Evolutionary conservation across 1,140 invertebrate species (phyloP).

Genomic region (Pogonomyrmex californicus): DNA sequence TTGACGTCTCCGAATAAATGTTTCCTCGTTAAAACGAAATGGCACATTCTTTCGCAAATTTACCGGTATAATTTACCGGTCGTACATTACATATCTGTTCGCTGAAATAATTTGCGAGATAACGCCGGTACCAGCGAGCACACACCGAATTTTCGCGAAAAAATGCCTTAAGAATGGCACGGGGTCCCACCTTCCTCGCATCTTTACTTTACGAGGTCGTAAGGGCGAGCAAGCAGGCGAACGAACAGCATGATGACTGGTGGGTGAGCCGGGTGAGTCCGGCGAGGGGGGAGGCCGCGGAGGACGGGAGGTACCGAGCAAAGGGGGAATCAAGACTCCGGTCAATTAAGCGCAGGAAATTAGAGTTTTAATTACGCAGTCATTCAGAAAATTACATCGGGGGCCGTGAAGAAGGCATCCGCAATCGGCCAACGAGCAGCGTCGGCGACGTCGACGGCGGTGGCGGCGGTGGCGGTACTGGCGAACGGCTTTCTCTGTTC

Average conservation of each 20-base stretch:
- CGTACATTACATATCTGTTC: not conserved
- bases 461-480: not conserved
- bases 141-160: not conserved
- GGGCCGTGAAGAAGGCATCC: constrained; percentile 79
- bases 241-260: constrained; percentile 57
- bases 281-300: constrained; percentile 38
- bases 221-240: constrained; percentile 52
- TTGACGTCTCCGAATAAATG: not conserved
- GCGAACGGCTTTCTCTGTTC: constrained; percentile 45
- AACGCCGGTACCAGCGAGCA: not conserved
- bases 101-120: constrained; percentile 17
- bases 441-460: constrained; percentile 10
- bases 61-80: too few relatives aligned
- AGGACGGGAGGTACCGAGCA: constrained; percentile 62
- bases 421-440: constrained; percentile 73
- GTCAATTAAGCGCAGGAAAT: constrained; percentile 88
- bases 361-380: constrained; percentile 88
- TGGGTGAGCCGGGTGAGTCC: constrained; percentile 52
- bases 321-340: constrained; percentile 84
- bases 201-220: constrained; percentile 62
- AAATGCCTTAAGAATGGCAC: constrained; percentile 1
- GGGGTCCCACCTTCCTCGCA: constrained; percentile 41
- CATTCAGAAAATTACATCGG: constrained; percentile 88
- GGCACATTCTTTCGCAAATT: not conserved
- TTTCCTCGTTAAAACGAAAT: not conserved